Evolutionary conservation across 92 coral and sea anemone genomes (phyloP), one percentile per base, ranked within the genome.

Genomic region (Meandrina meandrites): DNA sequence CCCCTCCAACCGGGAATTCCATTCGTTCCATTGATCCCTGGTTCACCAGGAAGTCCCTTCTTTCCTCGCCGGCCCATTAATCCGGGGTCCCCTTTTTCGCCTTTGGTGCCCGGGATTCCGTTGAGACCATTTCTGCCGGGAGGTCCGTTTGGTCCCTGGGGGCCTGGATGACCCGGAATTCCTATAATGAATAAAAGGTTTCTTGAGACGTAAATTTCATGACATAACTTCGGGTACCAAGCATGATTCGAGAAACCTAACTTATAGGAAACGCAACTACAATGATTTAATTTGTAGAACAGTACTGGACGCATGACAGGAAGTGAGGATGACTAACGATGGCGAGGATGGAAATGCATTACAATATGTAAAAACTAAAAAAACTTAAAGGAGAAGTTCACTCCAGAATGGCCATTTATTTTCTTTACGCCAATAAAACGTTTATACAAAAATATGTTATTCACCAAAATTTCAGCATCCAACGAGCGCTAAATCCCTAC

Each of bases 1-100:
- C 98, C 98, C 66, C 96, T 89, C 96, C 93, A 93, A 5, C 98
- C 98, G 35, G 96, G 96, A 28, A 56, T 28, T 79, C 98, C 98
- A 69, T 95, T 82, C n/a, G 96, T 93, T 22, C 98, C 98, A 78
- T 93, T 93, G 56, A 86, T 68, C 8, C 98, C 98, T 10, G 92
- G 84, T 67, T 48, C 86, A 11, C 98, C 98, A 11, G 93, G 89
- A 5, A 45, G 76, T 67, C 98, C 98, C 62, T 90, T 88, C 8
- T 84, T 87, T 10, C 98, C 98, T 77, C 94, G 91, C 32, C 93
- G 93, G 2, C 98, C 98, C 7, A 84, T 62, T 30, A 53, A 53
- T 1, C 98, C 96, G 10, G 89, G 91, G 24, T 89, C 91, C 45
- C 98, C 98, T 76, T 93, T 93, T 32, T 75, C 77, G 27, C 98